Evolutionary conservation across 2,113 vertebrate species (phyloP), one percentile per base, ranked within the genome.

Genomic region (Poeciliopsis occidentalis): DNA sequence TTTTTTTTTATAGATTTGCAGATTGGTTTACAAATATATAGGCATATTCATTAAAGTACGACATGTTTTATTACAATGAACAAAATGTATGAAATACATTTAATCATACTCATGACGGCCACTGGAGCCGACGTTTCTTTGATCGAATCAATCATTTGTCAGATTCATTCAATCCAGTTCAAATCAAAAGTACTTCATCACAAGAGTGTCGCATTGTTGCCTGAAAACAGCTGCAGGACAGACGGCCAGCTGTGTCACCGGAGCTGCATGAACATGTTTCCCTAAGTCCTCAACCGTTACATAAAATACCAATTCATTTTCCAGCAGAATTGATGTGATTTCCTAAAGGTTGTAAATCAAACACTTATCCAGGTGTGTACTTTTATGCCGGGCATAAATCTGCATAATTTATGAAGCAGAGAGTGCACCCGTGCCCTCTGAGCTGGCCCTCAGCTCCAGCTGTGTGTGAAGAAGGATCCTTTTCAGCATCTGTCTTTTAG

Each of bases 261-360:
- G 24, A 69, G 31, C 11, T n/a, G 26, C 11, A 41, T 29, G 3
- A 31, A 51, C 12, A 51, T 7, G n/a, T 65, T 54, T 69, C 37
- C 10, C 11, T 22, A 41, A 64, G 71, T 29, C 8, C 32, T 61
- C 27, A 66, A 29, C 2, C 32, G 27, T 47, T 34, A 44, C 47
- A 71, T 70, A 31, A 37, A 71, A 5, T 27, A 26, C 6, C 26
- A 51, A 37, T 70, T 39, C 6, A 47, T 44, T 61, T 19, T 47
- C 31, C 8, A 60, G 65, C 26, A 29, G 24, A 69, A 54, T 64
- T 12, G 4, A 64, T 64, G 74, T 26, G 12, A 27, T 63, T 32
- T 22, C 70, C 4, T 63, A n/a, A 67, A 64, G 27, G n/a, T 12
- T 54, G 39, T 54, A 39, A 65, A 70, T 70, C 61, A 77, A 29